Conservation (phyloP, 2,888 invertebrate species). For the Caenorhabditis panamensis region DNA sequence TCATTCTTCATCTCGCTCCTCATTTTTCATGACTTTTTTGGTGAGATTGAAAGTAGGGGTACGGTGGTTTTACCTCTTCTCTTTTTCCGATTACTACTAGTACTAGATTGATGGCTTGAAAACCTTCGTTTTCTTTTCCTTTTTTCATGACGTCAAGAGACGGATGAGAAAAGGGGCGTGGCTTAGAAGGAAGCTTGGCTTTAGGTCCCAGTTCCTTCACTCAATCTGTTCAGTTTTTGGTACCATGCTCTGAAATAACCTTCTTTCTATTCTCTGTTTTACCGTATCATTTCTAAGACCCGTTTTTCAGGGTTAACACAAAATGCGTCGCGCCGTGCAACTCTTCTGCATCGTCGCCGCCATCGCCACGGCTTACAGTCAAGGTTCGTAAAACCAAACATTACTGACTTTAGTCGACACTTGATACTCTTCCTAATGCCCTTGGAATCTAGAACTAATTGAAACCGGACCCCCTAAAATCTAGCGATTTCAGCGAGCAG, state of each 20-base stretch:
- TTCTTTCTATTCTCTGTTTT: too few species aligned
- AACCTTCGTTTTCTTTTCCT: neutral
- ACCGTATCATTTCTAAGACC: neutral
- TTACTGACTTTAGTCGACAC: neutral
- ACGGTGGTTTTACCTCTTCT: neutral
- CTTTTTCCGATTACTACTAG: too few species aligned
- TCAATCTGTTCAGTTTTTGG: neutral
- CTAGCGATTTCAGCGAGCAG: conserved; percentile 16
- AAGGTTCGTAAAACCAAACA: conserved; percentile 46
- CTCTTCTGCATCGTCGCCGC: conserved; percentile 54
- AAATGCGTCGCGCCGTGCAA: conserved; percentile 51
- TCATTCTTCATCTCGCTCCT: neutral
- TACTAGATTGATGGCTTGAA: conserved; percentile 26
- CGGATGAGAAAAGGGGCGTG: conserved; percentile 23
- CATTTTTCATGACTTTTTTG: conserved; percentile 14
- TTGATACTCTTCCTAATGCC: conserved; percentile 9
- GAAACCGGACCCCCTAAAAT: conserved; percentile 15
- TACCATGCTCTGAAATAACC: too few species aligned
- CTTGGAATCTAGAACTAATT: conserved; percentile 15
- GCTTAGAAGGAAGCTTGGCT: conserved; percentile 1
- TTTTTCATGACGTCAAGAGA: conserved; percentile 28
- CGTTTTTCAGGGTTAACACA: conserved; percentile 48
- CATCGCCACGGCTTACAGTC: conserved; percentile 47
- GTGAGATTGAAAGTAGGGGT: neutral
- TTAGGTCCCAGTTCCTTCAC: neutral